Conservation (phyloP, 2,888 invertebrate species). For the Aspidiotus rigidus region DNA sequence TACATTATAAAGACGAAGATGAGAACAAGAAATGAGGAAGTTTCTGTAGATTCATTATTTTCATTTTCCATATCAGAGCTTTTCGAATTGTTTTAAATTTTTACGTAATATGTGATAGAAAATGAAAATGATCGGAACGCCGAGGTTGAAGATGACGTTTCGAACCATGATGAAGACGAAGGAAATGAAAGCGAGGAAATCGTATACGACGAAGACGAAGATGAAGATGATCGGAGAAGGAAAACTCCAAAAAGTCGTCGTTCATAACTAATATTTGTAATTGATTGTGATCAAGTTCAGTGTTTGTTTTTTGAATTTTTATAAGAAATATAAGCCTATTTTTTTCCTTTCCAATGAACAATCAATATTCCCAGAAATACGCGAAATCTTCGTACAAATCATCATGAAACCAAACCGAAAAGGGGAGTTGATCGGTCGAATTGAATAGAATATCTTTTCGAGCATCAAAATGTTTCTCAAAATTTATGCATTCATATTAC, state of each 20-base stretch:
- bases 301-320: slow-evolving; percentile 3
- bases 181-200: slow-evolving; percentile 6
- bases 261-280: neutral
- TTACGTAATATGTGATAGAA: no score
- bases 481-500: neutral
- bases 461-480: no score
- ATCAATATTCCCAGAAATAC: no score
- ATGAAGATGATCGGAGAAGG: neutral
- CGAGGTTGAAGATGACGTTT: slow-evolving; percentile 3
- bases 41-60: no score
- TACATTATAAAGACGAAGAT: neutral
- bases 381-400: no score
- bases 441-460: no score
- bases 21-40: neutral
- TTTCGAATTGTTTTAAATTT: no score
- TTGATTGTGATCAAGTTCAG: neutral
- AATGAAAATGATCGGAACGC: neutral
- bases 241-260: neutral
- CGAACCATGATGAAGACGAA: neutral
- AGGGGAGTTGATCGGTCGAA: no score
- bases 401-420: no score
- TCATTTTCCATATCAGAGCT: no score
- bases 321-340: neutral
- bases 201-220: neutral
- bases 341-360: no score